Evolutionary conservation across 2,113 vertebrate species (phyloP).

Genomic region (Amphiprion ocellaris): DNA sequence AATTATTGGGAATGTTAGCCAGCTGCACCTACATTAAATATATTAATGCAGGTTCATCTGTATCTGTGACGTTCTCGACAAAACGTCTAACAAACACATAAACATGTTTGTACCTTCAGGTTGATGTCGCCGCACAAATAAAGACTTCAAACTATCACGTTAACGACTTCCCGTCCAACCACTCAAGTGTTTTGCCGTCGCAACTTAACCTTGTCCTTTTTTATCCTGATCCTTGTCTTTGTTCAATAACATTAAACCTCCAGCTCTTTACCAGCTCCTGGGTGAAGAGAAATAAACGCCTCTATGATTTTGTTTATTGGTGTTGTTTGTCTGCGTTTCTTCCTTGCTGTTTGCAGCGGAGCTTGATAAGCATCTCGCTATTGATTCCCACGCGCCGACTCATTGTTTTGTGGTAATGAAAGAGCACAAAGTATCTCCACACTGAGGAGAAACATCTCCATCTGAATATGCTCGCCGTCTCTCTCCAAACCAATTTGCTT

Average conservation of each 20-base stretch:
- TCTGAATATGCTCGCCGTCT: not conserved
- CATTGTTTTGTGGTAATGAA: conserved; percentile 42
- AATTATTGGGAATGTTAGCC: too few species aligned
- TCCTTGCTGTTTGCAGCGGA: conserved; percentile 15
- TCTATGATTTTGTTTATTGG: not conserved
- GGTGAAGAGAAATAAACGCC: conserved; percentile 5
- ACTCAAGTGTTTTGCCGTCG: not conserved
- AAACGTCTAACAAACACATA: not conserved
- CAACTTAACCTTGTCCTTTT: not conserved
- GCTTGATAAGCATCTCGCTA: conserved; percentile 20
- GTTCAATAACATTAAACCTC: conserved; percentile 10
- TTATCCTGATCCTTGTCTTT: conserved; percentile 8
- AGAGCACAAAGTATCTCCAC: conserved; percentile 13
- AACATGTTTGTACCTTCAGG: not conserved
- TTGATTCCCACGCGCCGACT: conserved; percentile 21
- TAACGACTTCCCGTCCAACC: not conserved
- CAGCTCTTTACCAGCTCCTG: not conserved
- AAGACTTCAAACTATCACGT: conserved; percentile 6
- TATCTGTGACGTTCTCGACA: not conserved
- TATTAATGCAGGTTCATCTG: not conserved
- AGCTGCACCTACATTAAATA: not conserved
- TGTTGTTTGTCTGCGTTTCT: conserved; percentile 4
- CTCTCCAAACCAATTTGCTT: conserved; percentile 7
- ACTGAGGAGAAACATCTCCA: conserved; percentile 8
- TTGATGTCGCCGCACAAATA: not conserved